Base-by-base conservation (phyloP, 2,888 invertebrate genomes). In the Phanerotoma sp. region DNA sequence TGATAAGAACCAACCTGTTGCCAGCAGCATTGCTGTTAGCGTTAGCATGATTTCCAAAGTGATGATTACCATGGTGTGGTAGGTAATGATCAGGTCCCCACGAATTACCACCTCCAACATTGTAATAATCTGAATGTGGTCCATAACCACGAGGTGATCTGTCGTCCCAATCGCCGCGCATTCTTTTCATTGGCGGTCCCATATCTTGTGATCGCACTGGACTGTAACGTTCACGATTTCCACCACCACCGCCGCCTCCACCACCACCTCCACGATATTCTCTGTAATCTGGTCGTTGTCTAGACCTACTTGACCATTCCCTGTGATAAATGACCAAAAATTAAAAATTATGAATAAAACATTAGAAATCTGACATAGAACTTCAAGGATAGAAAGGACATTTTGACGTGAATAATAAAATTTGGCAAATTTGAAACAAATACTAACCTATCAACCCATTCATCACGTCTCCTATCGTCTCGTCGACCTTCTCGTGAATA, bases 101-200 rank as follows among this genome's bases (percentile, higher is more conserved):
- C 66, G 74, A 74, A 3, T 69, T 65, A 20, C 64, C 63, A 1
- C 58, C 57, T 0, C 63, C 59, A 1, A 63, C 57, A 11, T 67
- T 65, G 3, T 75, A 75, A 60, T 74, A 73, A 57, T 75, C 73
- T 4, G 61, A 58, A 53, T 63, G 63, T 21, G 58, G 57, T n/a
- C n/a, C n/a, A 13, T 70, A 70, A 3, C 72, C 66, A 37, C 71
- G 55, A n/a, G 63, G 66, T 0, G 74, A 71, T 35, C 76, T 68
- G 53, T 74, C 86, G 59, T 84, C 86, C 91, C 88, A 89, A 56
- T 89, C 89, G 1, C 79, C 80, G 47, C 92, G 80, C 77, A 91
- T 86, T 51, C 91, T 81, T 70, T 92, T 92, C 64, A 85, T 83
- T 0, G 89, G 87, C 5, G 91, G 90, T 13, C 86, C 86, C 68